Evolutionary conservation across 1,140 invertebrate genomes (phyloP), one percentile per base, ranked within the genome.

Genomic region (Camponotus pennsylvanicus): DNA sequence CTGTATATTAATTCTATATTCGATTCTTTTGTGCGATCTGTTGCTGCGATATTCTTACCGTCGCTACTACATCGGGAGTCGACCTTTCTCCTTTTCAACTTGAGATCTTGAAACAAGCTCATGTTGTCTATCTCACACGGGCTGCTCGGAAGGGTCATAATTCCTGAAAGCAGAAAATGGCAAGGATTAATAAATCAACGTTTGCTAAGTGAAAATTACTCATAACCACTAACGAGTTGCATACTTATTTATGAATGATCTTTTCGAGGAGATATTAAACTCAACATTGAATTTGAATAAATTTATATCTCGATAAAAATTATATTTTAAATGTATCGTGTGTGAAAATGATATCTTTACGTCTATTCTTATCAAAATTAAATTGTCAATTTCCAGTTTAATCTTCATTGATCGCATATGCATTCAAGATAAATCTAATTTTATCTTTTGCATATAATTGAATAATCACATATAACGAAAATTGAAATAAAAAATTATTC

Each of bases 31-130:
- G 15, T 5, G 4, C 18, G 15, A 57, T 11, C 7, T 70, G 34
- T 61, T 18, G 78, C 11, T 5, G 37, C 11, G 42, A 32, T 34
- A 70, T 87, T 93, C 97, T 97, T 96, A 97, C 98, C 98, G 97
- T 98, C 98, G 96, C 98, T 98, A 96, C 98, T 98, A 97, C 98
- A 98, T 96, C 98, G 97, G 95, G 98, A 98, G 96, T 99, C 98
- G 95, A 99, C 98, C 97, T 99, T 99, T 96, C 98, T 97, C 96
- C 98, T 97, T 97, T 99, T 99, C 95, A 99, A 96, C 97, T 99
- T 99, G 96, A 99, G 97, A 96, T 99, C 98, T 97, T 99, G 98
- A 97, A 99, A 99, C 96, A 99, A 97, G 97, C 98, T 99, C 98
- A 99, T 99, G 96, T 98, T 98, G 97, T 98, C 97, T 97, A 98